Evolutionary conservation across 2,797 vertebrate genomes (phyloP).

Genomic region (Gorsachius magnificus): DNA sequence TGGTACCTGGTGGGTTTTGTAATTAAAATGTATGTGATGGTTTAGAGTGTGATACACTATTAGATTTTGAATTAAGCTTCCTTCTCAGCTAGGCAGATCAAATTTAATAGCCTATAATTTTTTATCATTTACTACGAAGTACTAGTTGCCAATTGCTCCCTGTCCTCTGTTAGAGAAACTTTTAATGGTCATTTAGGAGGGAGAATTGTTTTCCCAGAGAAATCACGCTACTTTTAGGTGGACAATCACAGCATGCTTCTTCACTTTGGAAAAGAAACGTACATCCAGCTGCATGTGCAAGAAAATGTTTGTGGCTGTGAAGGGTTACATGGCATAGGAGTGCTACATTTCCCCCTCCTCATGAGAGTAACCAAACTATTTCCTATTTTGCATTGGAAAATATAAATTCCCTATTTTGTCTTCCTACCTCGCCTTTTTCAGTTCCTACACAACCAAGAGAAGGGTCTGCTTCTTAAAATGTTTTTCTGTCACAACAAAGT

Average conservation of each 20-base stretch:
- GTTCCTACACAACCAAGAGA: background rate
- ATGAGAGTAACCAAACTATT: background rate
- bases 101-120: background rate
- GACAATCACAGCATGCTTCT: background rate
- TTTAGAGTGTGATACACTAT: background rate
- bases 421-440: constrained; percentile 11
- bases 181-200: background rate
- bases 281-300: background rate
- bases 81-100: background rate
- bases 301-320: background rate
- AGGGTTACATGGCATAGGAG: background rate
- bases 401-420: background rate
- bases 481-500: background rate
- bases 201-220: background rate
- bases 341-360: background rate
- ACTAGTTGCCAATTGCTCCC: background rate
- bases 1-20: background rate
- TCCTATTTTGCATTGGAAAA: background rate
- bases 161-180: background rate
- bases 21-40: background rate
- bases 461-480: background rate
- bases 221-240: background rate
- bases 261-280: background rate
- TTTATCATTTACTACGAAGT: background rate
- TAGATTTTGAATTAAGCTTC: background rate